phyloP scores from a whole-genome alignment of 2,888 invertebrate species.

The Encarsia formosa region DNA sequence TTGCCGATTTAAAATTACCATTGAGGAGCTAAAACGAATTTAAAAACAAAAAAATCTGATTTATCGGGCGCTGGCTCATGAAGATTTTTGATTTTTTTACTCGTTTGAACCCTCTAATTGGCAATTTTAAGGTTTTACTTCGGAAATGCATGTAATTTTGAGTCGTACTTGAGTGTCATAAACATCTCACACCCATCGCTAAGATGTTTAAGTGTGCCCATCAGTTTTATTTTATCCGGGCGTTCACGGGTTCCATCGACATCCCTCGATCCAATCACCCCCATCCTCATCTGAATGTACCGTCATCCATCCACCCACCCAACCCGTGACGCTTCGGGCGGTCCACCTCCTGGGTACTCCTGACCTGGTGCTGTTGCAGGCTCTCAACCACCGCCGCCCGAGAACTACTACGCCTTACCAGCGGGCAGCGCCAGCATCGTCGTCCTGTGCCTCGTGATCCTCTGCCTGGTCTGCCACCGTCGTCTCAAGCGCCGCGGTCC shows the following conservation, averaged over 20 bases:
- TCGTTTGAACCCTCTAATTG: too few species aligned
- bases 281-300: background rate
- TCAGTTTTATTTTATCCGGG: background rate
- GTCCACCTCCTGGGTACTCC: conserved; percentile 9
- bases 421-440: conserved; percentile 53
- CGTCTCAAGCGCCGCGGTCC: conserved; percentile 43
- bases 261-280: background rate
- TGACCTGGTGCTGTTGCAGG: too few species aligned
- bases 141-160: too few species aligned
- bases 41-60: too few species aligned
- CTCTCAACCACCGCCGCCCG: conserved; percentile 51
- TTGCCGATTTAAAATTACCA: too few species aligned
- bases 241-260: conserved; percentile 11
- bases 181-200: too few species aligned
- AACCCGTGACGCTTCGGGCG: conserved; percentile 14
- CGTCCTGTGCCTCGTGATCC: conserved; percentile 50
- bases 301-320: background rate
- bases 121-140: too few species aligned
- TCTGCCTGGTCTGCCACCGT: conserved; percentile 60
- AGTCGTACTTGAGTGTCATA: too few species aligned
- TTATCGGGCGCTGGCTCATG: too few species aligned
- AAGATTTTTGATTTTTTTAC: too few species aligned
- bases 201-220: conserved; percentile 7
- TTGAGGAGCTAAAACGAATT: too few species aligned
- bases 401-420: conserved; percentile 59